These are phyloP conservation scores for Mus minutoides DNA, from an alignment of 2,797 vertebrate genomes.

Conservation along the genomic window DNA sequence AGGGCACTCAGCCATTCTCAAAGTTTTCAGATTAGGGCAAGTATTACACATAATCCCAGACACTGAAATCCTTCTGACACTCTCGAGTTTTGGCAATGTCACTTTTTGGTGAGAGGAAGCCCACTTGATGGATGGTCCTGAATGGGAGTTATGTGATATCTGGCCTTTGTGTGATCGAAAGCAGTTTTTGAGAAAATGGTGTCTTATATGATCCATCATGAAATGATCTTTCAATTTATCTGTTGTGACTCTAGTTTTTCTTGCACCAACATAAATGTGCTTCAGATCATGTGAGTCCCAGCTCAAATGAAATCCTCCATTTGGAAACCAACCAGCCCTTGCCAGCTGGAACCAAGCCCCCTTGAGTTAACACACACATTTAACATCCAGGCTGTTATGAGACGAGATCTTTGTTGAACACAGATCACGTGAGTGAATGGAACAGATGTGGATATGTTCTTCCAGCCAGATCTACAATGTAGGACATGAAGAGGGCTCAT, in stretches of 20 bases:
- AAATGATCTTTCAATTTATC: constrained; percentile 74
- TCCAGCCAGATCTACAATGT: constrained; percentile 46
- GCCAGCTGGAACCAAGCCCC: constrained; percentile 77
- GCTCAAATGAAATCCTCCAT: constrained; percentile 64
- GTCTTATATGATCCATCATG: constrained; percentile 74
- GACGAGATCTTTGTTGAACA: constrained; percentile 66
- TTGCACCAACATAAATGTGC: constrained; percentile 73
- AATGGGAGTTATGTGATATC: constrained; percentile 83
- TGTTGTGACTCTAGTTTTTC: constrained; percentile 72
- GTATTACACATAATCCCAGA: constrained; percentile 74
- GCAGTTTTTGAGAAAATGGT: constrained; percentile 69
- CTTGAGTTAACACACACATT: constrained; percentile 73
- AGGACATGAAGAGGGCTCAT: constrained; percentile 65
- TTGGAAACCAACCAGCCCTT: constrained; percentile 63
- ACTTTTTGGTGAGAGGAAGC: constrained; percentile 77
- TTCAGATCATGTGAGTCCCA: constrained; percentile 72
- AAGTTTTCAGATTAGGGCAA: background rate
- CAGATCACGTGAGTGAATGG: constrained; percentile 37
- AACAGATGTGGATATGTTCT: constrained; percentile 82
- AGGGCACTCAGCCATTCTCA: background rate
- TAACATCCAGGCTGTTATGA: constrained; percentile 65
- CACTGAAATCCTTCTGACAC: constrained; percentile 50
- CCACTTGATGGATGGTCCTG: constrained; percentile 81
- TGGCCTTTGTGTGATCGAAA: constrained; percentile 80
- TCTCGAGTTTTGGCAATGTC: constrained; percentile 78